Conservation (phyloP, 2,888 invertebrate genomes). For the Stenotaenia linearis region DNA sequence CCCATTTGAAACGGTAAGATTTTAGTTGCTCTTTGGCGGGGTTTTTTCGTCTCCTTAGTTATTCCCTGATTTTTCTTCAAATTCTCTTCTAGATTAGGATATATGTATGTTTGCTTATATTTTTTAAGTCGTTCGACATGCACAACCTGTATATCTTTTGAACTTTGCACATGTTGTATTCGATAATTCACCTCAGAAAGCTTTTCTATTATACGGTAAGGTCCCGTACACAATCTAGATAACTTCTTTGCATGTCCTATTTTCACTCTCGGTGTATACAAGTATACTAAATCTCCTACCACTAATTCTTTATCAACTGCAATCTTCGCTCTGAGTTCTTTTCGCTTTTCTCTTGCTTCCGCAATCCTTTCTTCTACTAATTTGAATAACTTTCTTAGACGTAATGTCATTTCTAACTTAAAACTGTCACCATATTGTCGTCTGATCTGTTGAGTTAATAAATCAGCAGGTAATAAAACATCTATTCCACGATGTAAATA, state of each 20-base stretch:
- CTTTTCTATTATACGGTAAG: background rate
- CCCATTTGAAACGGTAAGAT: too few species aligned
- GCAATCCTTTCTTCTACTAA: background rate
- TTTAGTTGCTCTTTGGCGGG: too few species aligned
- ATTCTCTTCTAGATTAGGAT: too few species aligned
- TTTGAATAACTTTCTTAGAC: background rate
- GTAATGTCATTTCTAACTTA: background rate
- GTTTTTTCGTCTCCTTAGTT: too few species aligned
- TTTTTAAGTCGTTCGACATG: too few species aligned
- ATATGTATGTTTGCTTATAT: too few species aligned
- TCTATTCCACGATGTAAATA: too few species aligned
- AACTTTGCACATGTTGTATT: background rate
- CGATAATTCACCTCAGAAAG: background rate
- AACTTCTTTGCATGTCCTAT: background rate
- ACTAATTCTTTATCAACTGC: background rate
- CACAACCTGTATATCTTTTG: background rate
- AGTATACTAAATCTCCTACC: background rate
- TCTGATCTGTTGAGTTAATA: too few species aligned
- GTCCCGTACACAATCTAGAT: background rate
- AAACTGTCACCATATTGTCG: background rate
- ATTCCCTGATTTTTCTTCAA: too few species aligned
- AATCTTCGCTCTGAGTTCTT: background rate
- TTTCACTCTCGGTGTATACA: background rate
- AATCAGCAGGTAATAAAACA: too few species aligned
- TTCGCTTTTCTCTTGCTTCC: background rate